These are phyloP conservation scores for Leptocoma aspasia DNA, from an alignment of 2,113 vertebrate species.

Conservation along the genomic window DNA sequence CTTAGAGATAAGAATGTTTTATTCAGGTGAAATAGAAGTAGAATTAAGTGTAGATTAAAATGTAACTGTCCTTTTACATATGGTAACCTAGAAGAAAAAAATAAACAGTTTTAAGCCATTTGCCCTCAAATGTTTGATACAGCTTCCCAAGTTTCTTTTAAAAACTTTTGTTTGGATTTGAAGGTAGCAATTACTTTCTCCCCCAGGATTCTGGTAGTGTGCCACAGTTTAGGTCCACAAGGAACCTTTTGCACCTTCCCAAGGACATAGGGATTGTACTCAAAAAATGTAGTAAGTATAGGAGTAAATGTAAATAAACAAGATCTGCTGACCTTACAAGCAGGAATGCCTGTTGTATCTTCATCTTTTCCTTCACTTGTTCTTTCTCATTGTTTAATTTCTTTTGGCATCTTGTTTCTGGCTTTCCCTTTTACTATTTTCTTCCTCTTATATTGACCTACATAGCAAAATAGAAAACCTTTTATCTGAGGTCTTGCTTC, in stretches of 20 bases:
- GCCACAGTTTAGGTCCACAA: background rate
- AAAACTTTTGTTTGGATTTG: background rate
- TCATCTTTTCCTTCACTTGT: background rate
- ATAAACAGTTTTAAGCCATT: background rate
- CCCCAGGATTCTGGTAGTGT: background rate
- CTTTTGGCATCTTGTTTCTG: background rate
- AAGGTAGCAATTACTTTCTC: background rate
- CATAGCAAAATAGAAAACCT: background rate
- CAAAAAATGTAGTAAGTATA: background rate
- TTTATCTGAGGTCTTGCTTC: background rate
- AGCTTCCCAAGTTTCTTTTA: background rate
- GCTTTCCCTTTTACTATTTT: background rate
- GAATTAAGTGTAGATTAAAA: background rate
- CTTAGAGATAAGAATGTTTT: background rate
- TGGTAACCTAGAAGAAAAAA: background rate
- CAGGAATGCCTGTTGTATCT: background rate
- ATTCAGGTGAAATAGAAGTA: background rate
- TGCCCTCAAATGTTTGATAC: background rate
- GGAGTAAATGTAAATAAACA: background rate
- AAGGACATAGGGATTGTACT: accelerated
- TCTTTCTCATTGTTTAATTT: background rate
- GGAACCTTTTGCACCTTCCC: background rate
- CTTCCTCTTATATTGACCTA: background rate
- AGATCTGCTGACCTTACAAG: background rate
- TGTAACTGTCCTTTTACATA: background rate